Base-by-base conservation (phyloP, 2,888 invertebrate species). In the Gortyna flavago region DNA sequence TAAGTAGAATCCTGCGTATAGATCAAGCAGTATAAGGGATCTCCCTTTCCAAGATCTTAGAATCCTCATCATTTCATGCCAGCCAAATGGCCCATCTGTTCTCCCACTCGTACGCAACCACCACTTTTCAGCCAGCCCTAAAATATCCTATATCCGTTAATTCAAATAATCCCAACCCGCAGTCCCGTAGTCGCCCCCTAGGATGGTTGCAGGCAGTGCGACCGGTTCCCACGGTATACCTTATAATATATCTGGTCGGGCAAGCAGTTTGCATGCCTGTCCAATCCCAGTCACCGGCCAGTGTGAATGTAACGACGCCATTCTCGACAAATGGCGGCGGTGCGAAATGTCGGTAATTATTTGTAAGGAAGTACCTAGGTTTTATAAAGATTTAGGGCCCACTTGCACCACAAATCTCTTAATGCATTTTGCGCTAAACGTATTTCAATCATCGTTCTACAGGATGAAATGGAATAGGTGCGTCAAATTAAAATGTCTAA, bases 221-320 rank as follows among this genome's bases (percentile, higher is more conserved):
- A 85, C 89, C 87, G 89, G 89, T 88, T 89, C 89, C 88, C 88
- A 89, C 88, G 89, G 72, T 84, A 69, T 59, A 72, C 66, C 73
- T 77, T 85, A 83, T 84, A 78, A 80, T 80, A 71, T 79, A 77
- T 75, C 75, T 76, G 68, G 77, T 72, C 70, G 5, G 57, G 66
- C 80, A 71, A 32, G 75, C 77, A 65, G 80, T 78, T 84, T 86
- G 81, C 85, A 78, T 75, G 85, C 79, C 79, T 77, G 73, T 75
- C 65, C 65, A 76, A 72, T 79, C 73, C 59, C 77, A 79, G 66
- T 78, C 74, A 76, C 81, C 71, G 75, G 81, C 72, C 65, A 57
- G 81, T 66, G 73, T 78, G 75, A 82, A 83, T 77, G 75, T 77
- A 81, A 61, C 75, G 59, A 66, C 61, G 48, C 66, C 57, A 57